Percentiles rank a stretch among this genome's conserved stretches.
phyloP scores from a whole-genome alignment of 2,888 invertebrate species.

The Onthophagus sagittarius region DNA sequence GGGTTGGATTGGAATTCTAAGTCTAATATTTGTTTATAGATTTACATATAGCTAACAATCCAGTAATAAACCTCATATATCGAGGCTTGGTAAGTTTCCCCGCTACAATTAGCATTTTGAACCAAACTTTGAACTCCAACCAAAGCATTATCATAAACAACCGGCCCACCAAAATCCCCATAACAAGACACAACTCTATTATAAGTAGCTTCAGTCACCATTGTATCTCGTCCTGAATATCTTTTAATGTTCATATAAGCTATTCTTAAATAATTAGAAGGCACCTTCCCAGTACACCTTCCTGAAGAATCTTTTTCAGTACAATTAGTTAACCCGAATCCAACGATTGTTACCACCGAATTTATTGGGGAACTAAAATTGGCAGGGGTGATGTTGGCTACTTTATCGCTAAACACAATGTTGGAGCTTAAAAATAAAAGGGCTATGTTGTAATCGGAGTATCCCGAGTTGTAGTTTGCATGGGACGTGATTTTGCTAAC shows the following conservation, averaged over 20 bases:
- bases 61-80: not conserved
- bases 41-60: not conserved
- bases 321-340: not conserved
- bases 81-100: not conserved
- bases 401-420: not conserved
- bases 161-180: not conserved
- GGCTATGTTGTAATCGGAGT: not conserved
- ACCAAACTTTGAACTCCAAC: not conserved
- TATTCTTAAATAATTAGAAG: not conserved
- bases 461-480: not conserved
- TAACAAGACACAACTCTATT: not conserved
- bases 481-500: not conserved
- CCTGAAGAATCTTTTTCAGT: not conserved
- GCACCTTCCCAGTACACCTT: not conserved
- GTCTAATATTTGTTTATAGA: not conserved
- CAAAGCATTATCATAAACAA: not conserved
- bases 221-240: not conserved
- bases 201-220: not conserved
- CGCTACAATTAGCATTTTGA: not conserved
- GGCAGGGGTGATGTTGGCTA: not conserved
- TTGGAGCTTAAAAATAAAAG: not conserved
- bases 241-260: not conserved
- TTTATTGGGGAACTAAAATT: not conserved
- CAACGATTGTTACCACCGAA: not conserved
- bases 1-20: no score